Base-by-base conservation (phyloP, 1,140 invertebrate genomes). In the Pogonognathellus flavescens region DNA sequence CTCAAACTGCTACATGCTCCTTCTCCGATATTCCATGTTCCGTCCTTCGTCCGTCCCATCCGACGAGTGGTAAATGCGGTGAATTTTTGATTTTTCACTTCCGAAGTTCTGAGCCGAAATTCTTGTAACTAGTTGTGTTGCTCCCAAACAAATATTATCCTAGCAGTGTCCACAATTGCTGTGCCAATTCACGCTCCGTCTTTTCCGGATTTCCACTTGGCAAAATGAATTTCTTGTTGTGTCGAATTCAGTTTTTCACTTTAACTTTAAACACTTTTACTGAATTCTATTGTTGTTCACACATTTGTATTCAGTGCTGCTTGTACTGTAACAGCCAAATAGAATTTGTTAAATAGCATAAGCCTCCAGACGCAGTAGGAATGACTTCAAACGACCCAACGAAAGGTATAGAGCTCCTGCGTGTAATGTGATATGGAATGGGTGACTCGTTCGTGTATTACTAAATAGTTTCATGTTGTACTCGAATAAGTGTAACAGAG, bases 81-180 rank as follows among this genome's bases (percentile, higher is more conserved):
- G 70, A 16, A 76, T 76, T 76, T 76, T n/a, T 76, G 70, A 76
- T 76, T 76, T 31, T 6, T 31, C 41, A 76, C 70, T 76, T 76
- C 70, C 70, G 70, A 50, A 31, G n/a, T 31, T 31, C n/a, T 76
- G 70, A 76, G 70, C 5, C 31, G 16, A 41, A 76, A 76, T 18
- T 76, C 70, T 76, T 76, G 70, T 76, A 76, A 76, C 25, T n/a
- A 76, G 13, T 76, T 41, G 31, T 41, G 31, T 41, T 41, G 31
- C 6, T 41, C 31, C 31, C 31, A 41, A 41, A 41, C 31, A 41
- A 41, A 41, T 41, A 41, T 41, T 41, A 60, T 20, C 18, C 5
- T 18, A 20, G n/a, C 18, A 22, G 22, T 60, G n/a, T 60, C 11
- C 6, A 60, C 59, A 7, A 60, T 20, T 60, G 59, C 18, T 20